Base-by-base conservation (phyloP, 1,140 invertebrate genomes). In the Mylabris phalerata region DNA sequence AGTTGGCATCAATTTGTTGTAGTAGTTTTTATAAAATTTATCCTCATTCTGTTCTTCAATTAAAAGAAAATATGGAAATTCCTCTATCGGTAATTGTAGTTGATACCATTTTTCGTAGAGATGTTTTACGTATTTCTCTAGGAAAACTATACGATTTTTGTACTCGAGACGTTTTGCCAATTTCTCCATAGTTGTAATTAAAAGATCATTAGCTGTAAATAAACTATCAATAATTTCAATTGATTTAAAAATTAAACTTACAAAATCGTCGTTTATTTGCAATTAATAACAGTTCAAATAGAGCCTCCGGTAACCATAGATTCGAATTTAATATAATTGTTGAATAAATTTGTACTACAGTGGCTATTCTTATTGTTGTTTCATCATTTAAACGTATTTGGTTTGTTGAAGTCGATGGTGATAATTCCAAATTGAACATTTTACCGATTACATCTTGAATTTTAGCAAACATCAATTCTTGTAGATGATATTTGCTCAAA, bases 71-170 rank as follows among this genome's bases (percentile, higher is more conserved):
- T 26, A 44, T 13, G 44, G 9, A 48, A 32, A 32, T 32, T 50
- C 6, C 61, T 41, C 32, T 54, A 41, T 44, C 71, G 63, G 59
- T 67, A 71, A 1, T 64, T 63, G 0, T 67, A 27, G n/a, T 76
- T 24, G 40, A 5, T 5, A 32, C 32, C 32, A 32, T 32, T 32
- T 32, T 7, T 32, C 32, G 32, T 32, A 32, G 0, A 32, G 2
- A 5, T 32, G 3, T 32, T 73, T 71, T 2, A 78, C 56, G 68
- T 77, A 75, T 26, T 72, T 69, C 32, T 75, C 70, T 3, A 79
- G 39, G 9, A 78, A 67, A n/a, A 63, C 55, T 6, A 5, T 46
- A 56, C 45, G 59, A 54, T 44, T 55, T 40, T 25, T 69, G n/a
- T 49, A 51, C 55, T 59, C 61, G 46, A 64, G 56, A 50, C 55